phyloP scores from a whole-genome alignment of 2,888 invertebrate species.

The Apotomis capreana region DNA sequence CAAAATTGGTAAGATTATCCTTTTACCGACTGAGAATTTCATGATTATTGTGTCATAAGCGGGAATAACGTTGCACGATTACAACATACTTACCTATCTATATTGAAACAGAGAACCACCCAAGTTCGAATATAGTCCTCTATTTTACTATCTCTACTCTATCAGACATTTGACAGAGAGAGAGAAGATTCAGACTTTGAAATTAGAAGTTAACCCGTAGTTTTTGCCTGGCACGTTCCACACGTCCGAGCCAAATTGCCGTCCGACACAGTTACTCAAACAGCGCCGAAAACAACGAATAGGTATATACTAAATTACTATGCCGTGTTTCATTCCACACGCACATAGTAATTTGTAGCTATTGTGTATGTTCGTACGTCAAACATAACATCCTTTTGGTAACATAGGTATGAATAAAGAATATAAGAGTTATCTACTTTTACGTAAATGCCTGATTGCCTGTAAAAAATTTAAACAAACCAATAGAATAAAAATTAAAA shows the following conservation, averaged over 20 bases:
- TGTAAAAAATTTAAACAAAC: background rate
- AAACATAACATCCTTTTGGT: background rate
- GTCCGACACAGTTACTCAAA: slow-evolving; percentile 7
- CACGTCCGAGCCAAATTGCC: slow-evolving; percentile 18
- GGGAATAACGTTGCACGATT: background rate
- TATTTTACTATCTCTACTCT: too few relatives aligned
- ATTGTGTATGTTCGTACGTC: background rate
- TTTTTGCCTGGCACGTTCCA: slow-evolving; percentile 1
- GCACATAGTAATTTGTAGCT: background rate
- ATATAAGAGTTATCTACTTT: background rate
- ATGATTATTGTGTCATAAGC: too few relatives aligned
- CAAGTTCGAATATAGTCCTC: too few relatives aligned
- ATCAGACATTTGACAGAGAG: too few relatives aligned
- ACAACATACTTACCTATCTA: too few relatives aligned
- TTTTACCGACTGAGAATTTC: too few relatives aligned
- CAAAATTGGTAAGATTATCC: too few relatives aligned
- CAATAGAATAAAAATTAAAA: background rate
- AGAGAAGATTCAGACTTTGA: too few relatives aligned
- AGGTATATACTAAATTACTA: too few relatives aligned
- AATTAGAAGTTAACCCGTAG: background rate
- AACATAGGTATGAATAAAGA: background rate
- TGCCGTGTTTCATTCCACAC: background rate
- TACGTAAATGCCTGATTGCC: too few relatives aligned
- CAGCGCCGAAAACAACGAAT: background rate
- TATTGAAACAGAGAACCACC: too few relatives aligned